phyloP scores from a whole-genome alignment of 1,140 invertebrate species.

The Macrobrachium rosenbergii region DNA sequence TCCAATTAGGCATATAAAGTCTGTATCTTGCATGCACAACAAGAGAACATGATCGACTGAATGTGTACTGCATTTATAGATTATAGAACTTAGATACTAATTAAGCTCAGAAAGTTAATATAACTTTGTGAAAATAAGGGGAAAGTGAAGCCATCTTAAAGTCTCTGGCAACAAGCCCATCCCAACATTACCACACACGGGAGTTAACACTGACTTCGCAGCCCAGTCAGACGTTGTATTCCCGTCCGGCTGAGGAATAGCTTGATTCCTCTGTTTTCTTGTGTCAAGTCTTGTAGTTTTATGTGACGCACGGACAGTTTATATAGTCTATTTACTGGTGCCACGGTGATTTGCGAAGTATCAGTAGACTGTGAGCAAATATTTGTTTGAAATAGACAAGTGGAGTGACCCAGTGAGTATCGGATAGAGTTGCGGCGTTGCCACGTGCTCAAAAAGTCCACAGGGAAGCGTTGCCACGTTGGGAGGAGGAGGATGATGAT shows the following conservation, averaged over 20 bases:
- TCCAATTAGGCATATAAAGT: not conserved
- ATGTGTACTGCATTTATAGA: too few relatives aligned
- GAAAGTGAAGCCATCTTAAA: too few relatives aligned
- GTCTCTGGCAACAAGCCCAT: not conserved
- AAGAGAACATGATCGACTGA: not conserved
- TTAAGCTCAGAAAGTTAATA: too few relatives aligned
- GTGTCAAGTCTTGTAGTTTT: constrained; percentile 39
- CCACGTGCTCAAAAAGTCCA: not conserved
- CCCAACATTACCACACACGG: not conserved
- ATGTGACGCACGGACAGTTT: constrained; percentile 34
- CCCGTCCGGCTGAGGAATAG: constrained; percentile 1
- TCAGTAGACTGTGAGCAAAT: not conserved
- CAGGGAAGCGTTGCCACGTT: constrained; percentile 40
- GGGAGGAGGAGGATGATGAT: constrained; percentile 24
- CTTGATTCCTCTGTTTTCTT: constrained; percentile 5
- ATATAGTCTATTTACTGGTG: not conserved
- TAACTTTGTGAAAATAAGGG: too few relatives aligned
- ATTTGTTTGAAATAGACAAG: constrained; percentile 39
- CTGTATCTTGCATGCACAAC: not conserved
- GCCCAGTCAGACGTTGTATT: constrained; percentile 20
- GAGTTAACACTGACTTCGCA: constrained; percentile 30
- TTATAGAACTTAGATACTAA: too few relatives aligned
- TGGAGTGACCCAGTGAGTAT: constrained; percentile 55
- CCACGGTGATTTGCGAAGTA: not conserved
- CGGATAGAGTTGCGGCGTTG: constrained; percentile 20